These are phyloP conservation scores for Chiloscyllium punctatum DNA, from an alignment of 2,797 vertebrate genomes.

Conservation along the genomic window DNA sequence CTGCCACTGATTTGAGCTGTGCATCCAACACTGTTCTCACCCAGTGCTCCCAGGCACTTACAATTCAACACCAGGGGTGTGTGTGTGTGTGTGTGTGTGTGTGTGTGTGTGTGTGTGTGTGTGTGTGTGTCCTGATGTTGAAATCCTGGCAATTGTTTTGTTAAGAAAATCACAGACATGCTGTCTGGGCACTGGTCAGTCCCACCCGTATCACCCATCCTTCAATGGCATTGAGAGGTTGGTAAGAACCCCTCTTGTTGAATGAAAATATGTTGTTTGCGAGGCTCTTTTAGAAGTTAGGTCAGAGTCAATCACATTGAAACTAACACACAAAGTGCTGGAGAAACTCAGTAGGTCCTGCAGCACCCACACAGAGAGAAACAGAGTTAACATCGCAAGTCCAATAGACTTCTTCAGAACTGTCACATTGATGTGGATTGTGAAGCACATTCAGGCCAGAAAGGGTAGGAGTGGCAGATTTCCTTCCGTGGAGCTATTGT, in stretches of 20 bases:
- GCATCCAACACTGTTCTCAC: background rate
- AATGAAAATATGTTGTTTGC: background rate
- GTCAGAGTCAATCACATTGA: background rate
- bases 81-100: too few species aligned
- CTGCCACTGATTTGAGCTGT: background rate
- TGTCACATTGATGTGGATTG: background rate
- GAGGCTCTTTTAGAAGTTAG: background rate
- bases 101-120: too few species aligned
- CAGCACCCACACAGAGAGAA: too few species aligned
- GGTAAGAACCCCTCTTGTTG: background rate
- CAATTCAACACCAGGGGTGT: background rate
- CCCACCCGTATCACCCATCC: background rate
- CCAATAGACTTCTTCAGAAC: too few species aligned
- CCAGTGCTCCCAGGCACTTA: background rate
- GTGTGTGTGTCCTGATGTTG: background rate
- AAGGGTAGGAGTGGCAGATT: background rate
- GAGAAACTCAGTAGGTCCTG: too few species aligned
- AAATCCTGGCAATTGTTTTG: background rate
- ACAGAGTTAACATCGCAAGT: too few species aligned
- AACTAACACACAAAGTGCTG: too few species aligned
- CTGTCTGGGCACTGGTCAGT: background rate
- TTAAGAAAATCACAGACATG: background rate
- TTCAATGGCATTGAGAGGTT: background rate
- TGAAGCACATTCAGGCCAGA: background rate
- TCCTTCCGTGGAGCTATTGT: background rate